These are phyloP conservation scores for Atta cephalotes DNA, from an alignment of 1,140 invertebrate species.

Conservation along the genomic window DNA sequence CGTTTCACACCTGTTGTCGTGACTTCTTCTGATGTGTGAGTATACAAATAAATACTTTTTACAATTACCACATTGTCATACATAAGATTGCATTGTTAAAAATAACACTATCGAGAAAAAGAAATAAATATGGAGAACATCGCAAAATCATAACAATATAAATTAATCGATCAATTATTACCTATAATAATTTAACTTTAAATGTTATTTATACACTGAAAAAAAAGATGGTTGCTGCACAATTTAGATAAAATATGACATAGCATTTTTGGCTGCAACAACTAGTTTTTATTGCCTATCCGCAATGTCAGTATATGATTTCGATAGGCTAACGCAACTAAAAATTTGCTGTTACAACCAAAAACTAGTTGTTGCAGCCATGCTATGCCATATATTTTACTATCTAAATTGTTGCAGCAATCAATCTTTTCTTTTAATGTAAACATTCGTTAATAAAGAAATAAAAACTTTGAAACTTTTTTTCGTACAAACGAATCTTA, in stretches of 20 bases:
- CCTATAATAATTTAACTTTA: not conserved
- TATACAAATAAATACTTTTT: slow-evolving; percentile 13
- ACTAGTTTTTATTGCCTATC: too few species aligned
- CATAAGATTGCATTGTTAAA: not conserved
- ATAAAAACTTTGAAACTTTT: not conserved
- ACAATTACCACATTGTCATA: not conserved
- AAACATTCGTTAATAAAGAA: not conserved
- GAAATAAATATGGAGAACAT: not conserved
- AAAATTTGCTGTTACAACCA: too few species aligned
- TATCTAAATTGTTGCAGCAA: too few species aligned
- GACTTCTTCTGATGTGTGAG: slow-evolving; percentile 15
- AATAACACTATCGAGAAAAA: not conserved
- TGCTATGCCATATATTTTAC: too few species aligned
- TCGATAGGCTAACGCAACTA: too few species aligned
- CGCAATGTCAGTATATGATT: too few species aligned
- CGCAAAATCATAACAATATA: not conserved
- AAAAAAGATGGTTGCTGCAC: too few species aligned
- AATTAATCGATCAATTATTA: not conserved
- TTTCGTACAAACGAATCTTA: not conserved
- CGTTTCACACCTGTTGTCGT: not conserved
- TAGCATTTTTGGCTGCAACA: too few species aligned
- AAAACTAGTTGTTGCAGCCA: too few species aligned
- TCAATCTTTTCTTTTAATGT: too few species aligned
- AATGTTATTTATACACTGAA: not conserved
- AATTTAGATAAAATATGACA: too few species aligned